A percentile compares a stretch with the other conserved stretches of the same genome.
phyloP scores from a whole-genome alignment of 2,888 invertebrate species.

The Ochropacha duplaris region DNA sequence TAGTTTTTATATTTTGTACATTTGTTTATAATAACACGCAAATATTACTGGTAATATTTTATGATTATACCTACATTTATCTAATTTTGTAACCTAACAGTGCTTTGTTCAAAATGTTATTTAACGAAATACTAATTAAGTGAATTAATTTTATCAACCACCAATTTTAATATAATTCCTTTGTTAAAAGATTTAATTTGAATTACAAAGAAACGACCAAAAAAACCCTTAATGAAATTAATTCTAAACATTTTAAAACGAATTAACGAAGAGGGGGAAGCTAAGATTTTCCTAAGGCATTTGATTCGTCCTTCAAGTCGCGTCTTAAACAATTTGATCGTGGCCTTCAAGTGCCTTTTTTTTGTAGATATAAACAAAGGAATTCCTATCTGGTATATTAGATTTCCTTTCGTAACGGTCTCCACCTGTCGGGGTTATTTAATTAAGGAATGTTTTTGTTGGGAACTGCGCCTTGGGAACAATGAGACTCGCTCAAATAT shows the following conservation, averaged over 20 bases:
- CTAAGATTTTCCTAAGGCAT: conserved; percentile 30
- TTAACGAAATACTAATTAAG: no score
- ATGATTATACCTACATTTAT: no score
- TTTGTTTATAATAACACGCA: no score
- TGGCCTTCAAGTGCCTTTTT: conserved; percentile 9
- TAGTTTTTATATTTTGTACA: no score
- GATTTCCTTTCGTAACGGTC: conserved; percentile 48
- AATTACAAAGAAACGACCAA: conserved; percentile 27
- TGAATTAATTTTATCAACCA: not conserved
- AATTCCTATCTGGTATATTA: conserved; percentile 61
- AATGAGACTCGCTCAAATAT: conserved; percentile 41
- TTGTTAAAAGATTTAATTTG: conserved; percentile 14
- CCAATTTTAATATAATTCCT: conserved; percentile 8
- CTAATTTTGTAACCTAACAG: no score
- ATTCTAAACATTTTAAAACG: conserved; percentile 34
- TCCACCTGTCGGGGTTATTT: conserved; percentile 65
- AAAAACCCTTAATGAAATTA: conserved; percentile 32
- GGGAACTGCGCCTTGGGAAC: conserved; percentile 33
- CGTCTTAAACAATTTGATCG: not conserved
- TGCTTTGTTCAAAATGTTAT: no score
- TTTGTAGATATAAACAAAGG: conserved; percentile 45
- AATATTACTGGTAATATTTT: no score
- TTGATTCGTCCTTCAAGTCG: conserved; percentile 12
- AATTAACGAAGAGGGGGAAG: conserved; percentile 33
- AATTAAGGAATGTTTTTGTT: conserved; percentile 68